Conservation (phyloP, 2,888 invertebrate species). For the Choristoneura rosaceana region DNA sequence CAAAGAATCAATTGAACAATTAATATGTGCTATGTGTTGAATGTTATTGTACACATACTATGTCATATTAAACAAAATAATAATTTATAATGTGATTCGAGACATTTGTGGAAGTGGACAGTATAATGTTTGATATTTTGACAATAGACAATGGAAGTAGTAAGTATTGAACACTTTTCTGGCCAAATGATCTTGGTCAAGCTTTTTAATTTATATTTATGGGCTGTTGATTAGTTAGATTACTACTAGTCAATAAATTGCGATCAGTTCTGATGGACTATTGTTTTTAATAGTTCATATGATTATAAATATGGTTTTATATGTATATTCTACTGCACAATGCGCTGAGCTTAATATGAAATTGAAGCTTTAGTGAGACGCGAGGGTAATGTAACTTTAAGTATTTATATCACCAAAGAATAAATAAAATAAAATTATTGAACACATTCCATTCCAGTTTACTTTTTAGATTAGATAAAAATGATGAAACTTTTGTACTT, state of each 20-base stretch:
- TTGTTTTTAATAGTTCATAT: neutral
- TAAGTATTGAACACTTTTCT: no score
- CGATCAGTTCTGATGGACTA: neutral
- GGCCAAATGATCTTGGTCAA: no score
- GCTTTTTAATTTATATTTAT: no score
- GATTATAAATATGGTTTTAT: neutral
- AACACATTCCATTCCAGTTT: constrained; percentile 32
- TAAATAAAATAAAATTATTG: constrained; percentile 28
- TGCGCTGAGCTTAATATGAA: constrained; percentile 17
- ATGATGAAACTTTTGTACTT: neutral
- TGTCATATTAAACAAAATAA: neutral
- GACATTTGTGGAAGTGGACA: neutral
- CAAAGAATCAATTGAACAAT: neutral
- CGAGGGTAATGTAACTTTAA: constrained; percentile 26
- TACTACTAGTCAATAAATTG: neutral
- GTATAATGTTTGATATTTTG: neutral
- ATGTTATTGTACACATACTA: neutral
- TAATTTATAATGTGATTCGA: neutral
- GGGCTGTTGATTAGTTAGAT: neutral
- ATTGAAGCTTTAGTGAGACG: constrained; percentile 15
- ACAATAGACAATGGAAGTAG: neutral
- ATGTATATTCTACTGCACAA: constrained; percentile 2
- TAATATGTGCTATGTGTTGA: neutral
- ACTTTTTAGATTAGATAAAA: neutral
- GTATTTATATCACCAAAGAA: constrained; percentile 51